Evolutionary conservation across 2,888 invertebrate species (phyloP), one percentile per base, ranked within the genome.

Genomic region (Leptinotarsa haldemani): DNA sequence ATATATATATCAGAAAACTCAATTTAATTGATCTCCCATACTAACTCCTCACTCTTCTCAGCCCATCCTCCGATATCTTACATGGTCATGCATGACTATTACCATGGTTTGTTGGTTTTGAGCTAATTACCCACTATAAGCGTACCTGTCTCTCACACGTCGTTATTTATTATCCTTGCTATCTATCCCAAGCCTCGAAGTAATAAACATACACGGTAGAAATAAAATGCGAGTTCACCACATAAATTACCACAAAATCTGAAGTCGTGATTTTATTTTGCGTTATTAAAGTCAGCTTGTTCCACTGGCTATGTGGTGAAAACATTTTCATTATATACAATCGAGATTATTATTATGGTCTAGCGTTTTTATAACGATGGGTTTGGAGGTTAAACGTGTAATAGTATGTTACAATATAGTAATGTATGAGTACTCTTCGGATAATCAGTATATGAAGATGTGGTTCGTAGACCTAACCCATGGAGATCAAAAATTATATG

Each of bases 61-160:
- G 61, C 30, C 9, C 61, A 40, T 61, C 61, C 61, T 61, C 61
- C 40, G 40, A 61, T 61, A 61, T 61, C 61, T 61, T 30, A 61
- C 74, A 73, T 73, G 70, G 48, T 56, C 66, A 73, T 64, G 75
- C 75, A 75, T 74, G 73, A 73, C 75, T 71, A 77, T 80, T 80
- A 79, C 77, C 76, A 76, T 72, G 77, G 77, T 79, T 80, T 79
- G 78, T 80, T 79, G 78, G 78, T 81, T 80, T 80, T 78, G 74
- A 76, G 74, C 77, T 80, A 80, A 81, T 81, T 80, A 80, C 76
- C 77, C 74, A 77, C 75, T 75, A 77, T 71, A 75, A 70, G 77
- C 69, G 70, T 73, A 76, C 77, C 77, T 76, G 80, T 79, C 80
- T 77, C 76, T 81, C 78, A 80, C 77, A 77, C 79, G 80, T 81